phyloP scores from a whole-genome alignment of 2,113 vertebrate species.

The Gnathonemus echidnorhynchus region DNA sequence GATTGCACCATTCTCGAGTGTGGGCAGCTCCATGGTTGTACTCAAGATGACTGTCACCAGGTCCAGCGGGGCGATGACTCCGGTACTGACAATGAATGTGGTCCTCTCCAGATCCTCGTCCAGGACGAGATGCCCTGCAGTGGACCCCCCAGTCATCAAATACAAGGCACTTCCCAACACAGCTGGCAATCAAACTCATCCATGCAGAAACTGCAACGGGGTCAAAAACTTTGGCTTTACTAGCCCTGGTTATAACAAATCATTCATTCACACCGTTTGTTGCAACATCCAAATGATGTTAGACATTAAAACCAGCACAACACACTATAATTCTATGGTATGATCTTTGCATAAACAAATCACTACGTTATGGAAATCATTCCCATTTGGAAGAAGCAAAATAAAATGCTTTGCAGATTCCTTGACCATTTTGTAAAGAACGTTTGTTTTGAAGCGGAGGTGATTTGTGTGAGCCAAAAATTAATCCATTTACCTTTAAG shows the following conservation, averaged over 20 bases:
- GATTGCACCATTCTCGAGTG: conserved; percentile 77
- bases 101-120: conserved; percentile 78
- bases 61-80: conserved; percentile 70
- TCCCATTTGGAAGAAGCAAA: neutral
- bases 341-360: neutral
- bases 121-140: conserved; percentile 82
- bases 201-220: neutral
- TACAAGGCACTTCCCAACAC: neutral
- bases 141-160: neutral
- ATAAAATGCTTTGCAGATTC: neutral
- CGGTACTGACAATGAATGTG: conserved; percentile 75
- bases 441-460: neutral
- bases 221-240: neutral
- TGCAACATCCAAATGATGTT: neutral
- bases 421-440: neutral
- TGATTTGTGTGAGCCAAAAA: conserved; percentile 6
- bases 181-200: neutral
- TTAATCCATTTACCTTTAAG: conserved; percentile 28
- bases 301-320: neutral
- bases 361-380: neutral
- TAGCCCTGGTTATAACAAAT: neutral
- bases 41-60: conserved; percentile 73
- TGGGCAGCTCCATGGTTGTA: conserved; percentile 78
- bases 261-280: neutral
- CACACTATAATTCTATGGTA: neutral